Evolutionary conservation across 2,113 vertebrate species (phyloP).

Genomic region (Corydoras maculifer): DNA sequence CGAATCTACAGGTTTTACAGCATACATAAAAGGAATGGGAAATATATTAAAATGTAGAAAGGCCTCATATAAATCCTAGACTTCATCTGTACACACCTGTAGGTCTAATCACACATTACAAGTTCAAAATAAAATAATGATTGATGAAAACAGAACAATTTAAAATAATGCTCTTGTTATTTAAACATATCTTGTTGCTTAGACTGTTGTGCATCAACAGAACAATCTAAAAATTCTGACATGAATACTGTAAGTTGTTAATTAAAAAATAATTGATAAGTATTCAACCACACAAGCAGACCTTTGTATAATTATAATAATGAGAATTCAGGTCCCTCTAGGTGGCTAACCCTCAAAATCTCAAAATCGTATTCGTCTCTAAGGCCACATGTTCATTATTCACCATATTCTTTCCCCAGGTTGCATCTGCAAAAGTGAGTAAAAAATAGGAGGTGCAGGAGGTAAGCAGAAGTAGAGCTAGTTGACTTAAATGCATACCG

Average conservation of each 20-base stretch:
- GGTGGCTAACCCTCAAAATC: slow-evolving; percentile 14
- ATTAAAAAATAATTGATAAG: slow-evolving; percentile 42
- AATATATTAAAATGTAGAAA: not conserved
- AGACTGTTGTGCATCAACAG: not conserved
- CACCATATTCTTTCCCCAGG: slow-evolving; percentile 37
- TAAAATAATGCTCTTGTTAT: too few relatives aligned
- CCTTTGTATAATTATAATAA: slow-evolving; percentile 54
- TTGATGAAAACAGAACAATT: too few relatives aligned
- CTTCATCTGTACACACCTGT: not conserved
- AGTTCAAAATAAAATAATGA: too few relatives aligned
- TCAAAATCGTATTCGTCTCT: not conserved
- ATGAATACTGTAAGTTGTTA: slow-evolving; percentile 16
- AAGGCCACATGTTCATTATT: slow-evolving; percentile 29
- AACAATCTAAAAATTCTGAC: not conserved
- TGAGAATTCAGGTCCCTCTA: slow-evolving; percentile 18
- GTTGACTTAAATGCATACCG: not conserved
- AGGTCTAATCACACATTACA: too few relatives aligned
- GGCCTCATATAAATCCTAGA: not conserved
- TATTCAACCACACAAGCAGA: slow-evolving; percentile 34
- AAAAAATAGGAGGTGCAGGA: slow-evolving; percentile 8
- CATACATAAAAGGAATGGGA: not conserved
- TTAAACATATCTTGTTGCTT: too few relatives aligned
- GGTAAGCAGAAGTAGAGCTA: not conserved
- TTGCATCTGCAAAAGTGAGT: slow-evolving; percentile 57
- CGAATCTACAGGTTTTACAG: slow-evolving; percentile 54